Base-by-base conservation (phyloP, 2,888 invertebrate genomes). In the Aethes cnicana region DNA sequence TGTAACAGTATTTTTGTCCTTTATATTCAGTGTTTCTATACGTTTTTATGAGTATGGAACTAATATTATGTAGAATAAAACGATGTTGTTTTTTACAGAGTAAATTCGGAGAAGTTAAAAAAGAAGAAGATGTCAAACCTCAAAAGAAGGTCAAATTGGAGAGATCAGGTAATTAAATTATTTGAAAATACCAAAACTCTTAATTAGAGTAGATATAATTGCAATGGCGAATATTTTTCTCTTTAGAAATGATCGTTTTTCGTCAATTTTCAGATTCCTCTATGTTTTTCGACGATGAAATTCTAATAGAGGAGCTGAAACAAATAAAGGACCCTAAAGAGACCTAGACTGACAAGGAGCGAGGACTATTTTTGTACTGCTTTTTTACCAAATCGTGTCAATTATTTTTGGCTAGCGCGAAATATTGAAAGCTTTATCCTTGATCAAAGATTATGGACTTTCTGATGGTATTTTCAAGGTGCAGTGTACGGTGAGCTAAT, bases 101-200 rank as follows among this genome's bases (percentile, higher is more conserved):
- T 49, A 84, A 83, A 70, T 70, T 85, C 37, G 73, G 77, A 49
- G 56, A 69, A 69, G 18, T 26, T 28, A n/a, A 57, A 49, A 33
- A 47, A 65, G 16, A 77, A 77, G 56, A 50, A n/a, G 76, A 69
- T 41, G 64, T 64, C 23, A 64, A 67, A 1, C 73, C 72, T 0
- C 68, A 70, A 1, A 69, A 83, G 3, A 87, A 87, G 64, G 58
- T 87, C 0, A 88, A 88, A 62, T 61, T 87, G 47, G 88, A 87
- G 57, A 72, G 77, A 68, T 80, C 83, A 74, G 88, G 88, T 86
- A 57, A 54, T n/a, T n/a, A n/a, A n/a, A n/a, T n/a, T n/a, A n/a
- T n/a, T n/a, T n/a, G n/a, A n/a, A n/a, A n/a, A n/a, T n/a, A n/a
- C n/a, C n/a, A n/a, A n/a, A n/a, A n/a, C n/a, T n/a, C n/a, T n/a